Percentiles rank a stretch among this genome's conserved stretches.
Conservation (phyloP, 64 coral and sea anemone species). For the Anthopleura sola region DNA sequence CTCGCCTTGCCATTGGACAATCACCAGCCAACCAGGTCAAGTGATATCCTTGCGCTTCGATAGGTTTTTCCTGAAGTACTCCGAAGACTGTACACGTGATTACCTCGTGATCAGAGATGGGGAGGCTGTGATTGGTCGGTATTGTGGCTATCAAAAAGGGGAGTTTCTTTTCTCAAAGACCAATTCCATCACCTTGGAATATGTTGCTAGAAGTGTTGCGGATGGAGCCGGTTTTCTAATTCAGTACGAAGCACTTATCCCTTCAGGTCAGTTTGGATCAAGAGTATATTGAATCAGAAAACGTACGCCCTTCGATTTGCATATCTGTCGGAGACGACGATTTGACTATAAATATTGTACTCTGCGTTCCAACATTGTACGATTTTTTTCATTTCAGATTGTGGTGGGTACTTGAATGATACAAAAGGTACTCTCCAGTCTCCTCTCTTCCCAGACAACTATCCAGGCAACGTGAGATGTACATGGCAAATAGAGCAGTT, state of each 20-base stretch:
- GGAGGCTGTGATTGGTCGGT: slow-evolving; percentile 14
- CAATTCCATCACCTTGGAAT: not conserved
- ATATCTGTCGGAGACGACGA: too few relatives aligned
- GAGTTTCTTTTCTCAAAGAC: slow-evolving; percentile 12
- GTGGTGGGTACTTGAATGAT: slow-evolving; percentile 34
- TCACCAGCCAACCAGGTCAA: not conserved
- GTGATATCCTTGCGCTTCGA: slow-evolving; percentile 11
- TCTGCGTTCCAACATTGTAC: too few relatives aligned
- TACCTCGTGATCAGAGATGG: slow-evolving; percentile 39
- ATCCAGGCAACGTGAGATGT: slow-evolving; percentile 58
- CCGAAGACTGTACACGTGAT: slow-evolving; percentile 12
- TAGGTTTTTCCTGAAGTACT: slow-evolving; percentile 9
- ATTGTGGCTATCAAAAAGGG: slow-evolving; percentile 36
- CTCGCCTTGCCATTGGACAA: not conserved
- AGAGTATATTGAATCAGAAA: not conserved
- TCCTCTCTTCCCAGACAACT: slow-evolving; percentile 55
- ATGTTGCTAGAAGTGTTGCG: not conserved
- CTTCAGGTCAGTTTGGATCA: not conserved
- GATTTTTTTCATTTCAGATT: slow-evolving; percentile 14
- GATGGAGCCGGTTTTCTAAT: not conserved
- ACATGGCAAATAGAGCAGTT: slow-evolving; percentile 68
- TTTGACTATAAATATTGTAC: too few relatives aligned
- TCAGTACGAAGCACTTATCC: not conserved
- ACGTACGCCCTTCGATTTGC: too few relatives aligned
- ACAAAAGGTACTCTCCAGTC: slow-evolving; percentile 15